phyloP scores from a whole-genome alignment of 2,113 vertebrate genomes.

The Grantiella picta region DNA sequence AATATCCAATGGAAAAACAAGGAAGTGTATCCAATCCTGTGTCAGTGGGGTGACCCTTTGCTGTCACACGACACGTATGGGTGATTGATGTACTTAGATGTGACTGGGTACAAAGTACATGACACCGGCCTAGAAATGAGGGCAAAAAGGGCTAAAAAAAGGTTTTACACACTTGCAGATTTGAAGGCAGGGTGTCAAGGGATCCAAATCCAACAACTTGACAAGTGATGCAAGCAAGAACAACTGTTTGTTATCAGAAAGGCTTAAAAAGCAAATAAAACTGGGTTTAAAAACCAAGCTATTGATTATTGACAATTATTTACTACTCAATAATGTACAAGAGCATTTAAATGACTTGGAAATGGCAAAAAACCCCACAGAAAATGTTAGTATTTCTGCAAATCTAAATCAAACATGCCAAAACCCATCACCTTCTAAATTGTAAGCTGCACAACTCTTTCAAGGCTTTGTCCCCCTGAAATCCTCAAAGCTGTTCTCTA shows the following conservation, averaged over 20 bases:
- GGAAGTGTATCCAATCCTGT: not conserved
- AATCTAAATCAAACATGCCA: not conserved
- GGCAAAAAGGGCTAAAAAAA: not conserved
- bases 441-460: not conserved
- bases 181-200: not conserved
- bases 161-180: not conserved
- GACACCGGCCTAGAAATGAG: accelerated
- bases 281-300: not conserved
- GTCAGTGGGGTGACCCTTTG: not conserved
- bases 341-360: not conserved
- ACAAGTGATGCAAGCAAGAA: not conserved
- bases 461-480: not conserved
- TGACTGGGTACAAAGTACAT: accelerated
- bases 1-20: slow-evolving; percentile 11
- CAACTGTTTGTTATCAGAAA: not conserved
- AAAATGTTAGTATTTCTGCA: not conserved
- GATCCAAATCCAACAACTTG: not conserved
- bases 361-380: not conserved
- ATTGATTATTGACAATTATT: not conserved
- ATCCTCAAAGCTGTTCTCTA: not conserved
- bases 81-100: not conserved
- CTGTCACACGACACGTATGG: not conserved
- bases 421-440: not conserved
- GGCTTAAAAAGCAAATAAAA: not conserved
- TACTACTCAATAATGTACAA: not conserved